Evolutionary conservation across 2,888 invertebrate genomes (phyloP).

Genomic region (Hirudinaria manillensis): DNA sequence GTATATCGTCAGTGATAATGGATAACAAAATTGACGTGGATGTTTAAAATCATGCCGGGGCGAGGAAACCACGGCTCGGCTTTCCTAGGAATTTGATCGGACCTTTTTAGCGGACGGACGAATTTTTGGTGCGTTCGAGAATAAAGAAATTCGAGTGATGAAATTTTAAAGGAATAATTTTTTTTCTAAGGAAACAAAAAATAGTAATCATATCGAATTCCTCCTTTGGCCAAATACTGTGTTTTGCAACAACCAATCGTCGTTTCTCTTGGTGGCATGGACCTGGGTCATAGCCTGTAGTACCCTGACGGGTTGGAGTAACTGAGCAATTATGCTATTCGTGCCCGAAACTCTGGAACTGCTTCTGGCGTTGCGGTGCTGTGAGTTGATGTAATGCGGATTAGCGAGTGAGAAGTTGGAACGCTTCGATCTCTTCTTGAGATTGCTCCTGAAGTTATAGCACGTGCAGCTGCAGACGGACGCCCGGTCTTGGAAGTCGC

Average conservation of each 20-base stretch:
- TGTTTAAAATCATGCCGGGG: no score
- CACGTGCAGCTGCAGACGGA: slow-evolving; percentile 82
- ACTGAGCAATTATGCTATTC: slow-evolving; percentile 34
- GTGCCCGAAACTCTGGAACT: slow-evolving; percentile 20
- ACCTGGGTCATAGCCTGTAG: slow-evolving; percentile 34
- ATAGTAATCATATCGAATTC: slow-evolving; percentile 29
- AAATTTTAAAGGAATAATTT: background rate
- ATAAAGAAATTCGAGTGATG: no score
- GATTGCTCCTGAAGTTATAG: slow-evolving; percentile 55
- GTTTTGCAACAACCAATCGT: slow-evolving; percentile 33
- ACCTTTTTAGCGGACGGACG: no score
- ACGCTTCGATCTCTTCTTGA: slow-evolving; percentile 36
- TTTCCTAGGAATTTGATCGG: no score
- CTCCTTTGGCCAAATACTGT: slow-evolving; percentile 34
- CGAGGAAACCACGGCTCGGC: no score
- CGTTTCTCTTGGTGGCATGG: slow-evolving; percentile 32
- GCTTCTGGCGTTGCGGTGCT: background rate
- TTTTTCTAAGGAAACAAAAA: background rate
- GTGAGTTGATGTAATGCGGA: background rate
- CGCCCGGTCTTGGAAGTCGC: slow-evolving; percentile 61
- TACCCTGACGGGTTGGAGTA: slow-evolving; percentile 34
- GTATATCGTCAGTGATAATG: no score
- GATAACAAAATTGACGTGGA: no score
- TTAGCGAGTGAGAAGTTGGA: slow-evolving; percentile 13
- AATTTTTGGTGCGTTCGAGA: no score